Conservation (phyloP, 2,113 vertebrate genomes). For the Equus quagga region DNA sequence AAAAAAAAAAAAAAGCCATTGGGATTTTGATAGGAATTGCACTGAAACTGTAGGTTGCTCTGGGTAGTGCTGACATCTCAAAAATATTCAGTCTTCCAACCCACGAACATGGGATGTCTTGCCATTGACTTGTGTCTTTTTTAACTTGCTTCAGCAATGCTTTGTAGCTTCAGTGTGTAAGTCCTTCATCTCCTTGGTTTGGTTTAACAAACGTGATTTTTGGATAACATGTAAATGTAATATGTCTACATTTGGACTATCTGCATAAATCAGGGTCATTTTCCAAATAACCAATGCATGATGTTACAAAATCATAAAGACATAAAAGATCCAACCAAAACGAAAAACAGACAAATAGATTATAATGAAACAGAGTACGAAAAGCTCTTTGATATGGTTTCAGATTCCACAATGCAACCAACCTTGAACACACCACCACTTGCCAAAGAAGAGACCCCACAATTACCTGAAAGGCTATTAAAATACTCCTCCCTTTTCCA, state of each 20-base stretch:
- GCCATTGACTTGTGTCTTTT: not conserved
- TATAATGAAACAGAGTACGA: not conserved
- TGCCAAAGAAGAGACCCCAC: not conserved
- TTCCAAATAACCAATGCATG: not conserved
- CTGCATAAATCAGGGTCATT: not conserved
- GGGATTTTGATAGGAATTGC: not conserved
- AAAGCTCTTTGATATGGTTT: not conserved
- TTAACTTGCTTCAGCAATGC: not conserved
- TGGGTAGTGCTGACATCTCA: not conserved
- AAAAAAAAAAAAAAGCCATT: not conserved
- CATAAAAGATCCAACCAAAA: not conserved
- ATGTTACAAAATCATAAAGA: not conserved
- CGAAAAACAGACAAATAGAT: not conserved
- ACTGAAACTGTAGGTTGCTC: not conserved
- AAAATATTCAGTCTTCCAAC: not conserved
- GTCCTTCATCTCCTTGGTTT: not conserved
- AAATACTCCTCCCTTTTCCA: not conserved
- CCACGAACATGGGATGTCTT: not conserved
- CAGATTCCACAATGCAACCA: not conserved
- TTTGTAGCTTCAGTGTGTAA: not conserved
- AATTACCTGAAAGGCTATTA: not conserved
- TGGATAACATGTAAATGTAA: not conserved
- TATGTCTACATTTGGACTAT: not conserved
- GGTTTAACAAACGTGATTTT: not conserved
- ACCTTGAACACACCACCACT: not conserved